phyloP scores from a whole-genome alignment of 2,888 invertebrate species.

The Pristionchus japonicus region DNA sequence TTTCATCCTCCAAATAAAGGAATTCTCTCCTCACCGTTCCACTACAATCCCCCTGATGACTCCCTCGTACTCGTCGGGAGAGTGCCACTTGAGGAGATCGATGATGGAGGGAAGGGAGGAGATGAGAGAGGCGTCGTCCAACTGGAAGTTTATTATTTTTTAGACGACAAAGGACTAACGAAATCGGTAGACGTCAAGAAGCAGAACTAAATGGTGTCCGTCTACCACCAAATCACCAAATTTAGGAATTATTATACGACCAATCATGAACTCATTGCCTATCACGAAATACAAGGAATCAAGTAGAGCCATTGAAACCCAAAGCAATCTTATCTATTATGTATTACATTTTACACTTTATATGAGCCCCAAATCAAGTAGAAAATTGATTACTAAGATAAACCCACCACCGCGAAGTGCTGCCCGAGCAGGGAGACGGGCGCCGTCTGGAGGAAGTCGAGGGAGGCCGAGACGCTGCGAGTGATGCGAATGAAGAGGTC shows the following conservation, averaged over 20 bases:
- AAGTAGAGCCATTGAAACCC: background rate
- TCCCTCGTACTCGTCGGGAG: background rate
- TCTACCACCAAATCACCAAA: background rate
- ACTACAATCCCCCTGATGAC: background rate
- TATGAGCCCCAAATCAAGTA: too few species aligned
- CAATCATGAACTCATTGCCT: background rate
- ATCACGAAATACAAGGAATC: background rate
- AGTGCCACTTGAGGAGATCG: constrained; percentile 42
- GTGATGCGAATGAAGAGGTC: constrained; percentile 42
- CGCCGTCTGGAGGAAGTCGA: constrained; percentile 43
- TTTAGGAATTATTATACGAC: too few species aligned
- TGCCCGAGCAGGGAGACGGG: constrained; percentile 12
- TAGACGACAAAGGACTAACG: too few species aligned
- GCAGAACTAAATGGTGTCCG: background rate
- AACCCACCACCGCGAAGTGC: constrained; percentile 28
- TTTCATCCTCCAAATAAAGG: too few species aligned
- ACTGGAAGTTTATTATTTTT: too few species aligned
- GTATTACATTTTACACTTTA: too few species aligned
- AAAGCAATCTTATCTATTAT: too few species aligned
- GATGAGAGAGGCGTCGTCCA: constrained; percentile 34
- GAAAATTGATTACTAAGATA: background rate
- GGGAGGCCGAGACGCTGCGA: constrained; percentile 3
- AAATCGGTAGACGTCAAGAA: too few species aligned
- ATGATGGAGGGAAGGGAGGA: constrained; percentile 38
- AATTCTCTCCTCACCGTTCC: background rate